Evolutionary conservation across 2,888 invertebrate species (phyloP), one percentile per base, ranked within the genome.

Genomic region (Iphiclides podalirius): DNA sequence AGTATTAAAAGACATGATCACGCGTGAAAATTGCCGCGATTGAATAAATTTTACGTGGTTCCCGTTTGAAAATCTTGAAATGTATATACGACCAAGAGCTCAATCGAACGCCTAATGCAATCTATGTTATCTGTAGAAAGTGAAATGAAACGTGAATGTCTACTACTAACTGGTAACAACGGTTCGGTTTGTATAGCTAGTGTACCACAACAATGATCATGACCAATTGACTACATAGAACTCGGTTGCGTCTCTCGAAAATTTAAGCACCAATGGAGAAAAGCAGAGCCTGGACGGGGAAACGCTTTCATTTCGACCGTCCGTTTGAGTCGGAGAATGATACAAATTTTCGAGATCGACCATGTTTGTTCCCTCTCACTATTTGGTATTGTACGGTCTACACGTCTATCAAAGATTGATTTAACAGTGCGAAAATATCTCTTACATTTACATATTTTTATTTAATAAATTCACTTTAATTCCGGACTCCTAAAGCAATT

Each of bases 401-500:
- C 70, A 63, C 67, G 64, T 69, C 66, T 73, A 76, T 67, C 67
- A 69, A 44, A 72, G 72, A 72, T 78, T 75, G 72, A 73, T 75
- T 72, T 72, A 85, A 88, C 82, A 84, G 87, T 88, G 88, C 84
- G 86, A 88, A 87, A 88, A 87, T 88, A 88, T 84, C 70, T 85
- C 77, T 85, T 82, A 85, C 62, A 72, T 76, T 78, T 76, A 76
- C 63, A 76, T 60, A 59, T 43, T 36, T 31, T 41, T 41, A 42
- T 31, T 50, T 83, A 81, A 83, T 86, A 87, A 87, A 87, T 86
- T 87, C 86, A 75, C 81, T 83, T 81, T 43, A 40, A 79, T 77
- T 84, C 86, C 87, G 72, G 87, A 86, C 87, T 88, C 87, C 79
- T 83, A 87, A 87, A 88, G 87, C 84, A 87, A 86, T 85, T 79